Base-by-base conservation (phyloP, 1,140 invertebrate species). In the Drosophila sp. region DNA sequence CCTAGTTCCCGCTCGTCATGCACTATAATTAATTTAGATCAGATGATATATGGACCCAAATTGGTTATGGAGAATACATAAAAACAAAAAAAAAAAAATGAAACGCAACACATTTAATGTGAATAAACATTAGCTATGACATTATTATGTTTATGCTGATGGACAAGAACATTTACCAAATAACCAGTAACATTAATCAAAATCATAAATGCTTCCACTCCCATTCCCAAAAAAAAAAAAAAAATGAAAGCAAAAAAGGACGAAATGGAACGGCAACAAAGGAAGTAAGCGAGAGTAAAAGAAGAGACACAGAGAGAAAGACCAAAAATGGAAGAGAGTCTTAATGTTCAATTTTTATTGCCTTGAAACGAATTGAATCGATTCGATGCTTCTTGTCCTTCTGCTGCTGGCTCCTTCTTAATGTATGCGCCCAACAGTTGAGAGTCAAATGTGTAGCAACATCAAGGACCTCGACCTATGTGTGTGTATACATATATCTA, bases 261-360 rank as follows among this genome's bases (percentile, higher is more conserved):
- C 40, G 54, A 57, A 66, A 50, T 50, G 69, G 33, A 65, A 65
- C 40, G 32, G 63, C 64, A 60, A 61, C 47, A 65, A 64, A 60
- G 68, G 64, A 72, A 72, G 60, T 56, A 33, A 55, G 11, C 35
- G 35, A 38, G 8, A 35, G 35, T 1, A 38, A 11, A 38, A 10
- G 2, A 55, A 50, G 10, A 35, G 60, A 40, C 50, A 62, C 60
- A 38, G 33, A 56, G 58, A 60, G 10, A 11, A 5, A 61, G 25
- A 72, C 17, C 17, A 17, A 17, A 17, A 17, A 17, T 17, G 17
- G 17, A 38, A 67, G 71, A 72, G 60, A 71, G 47, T 67, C 72
- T 76, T 82, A 89, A 89, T 89, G 76, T 78, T 84, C 84, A 87
- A 89, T 80, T 87, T 89, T 87, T 89, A 87, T 89, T 87, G 84